Conservation (phyloP, 2,113 vertebrate genomes). For the Hydropotes inermis region DNA sequence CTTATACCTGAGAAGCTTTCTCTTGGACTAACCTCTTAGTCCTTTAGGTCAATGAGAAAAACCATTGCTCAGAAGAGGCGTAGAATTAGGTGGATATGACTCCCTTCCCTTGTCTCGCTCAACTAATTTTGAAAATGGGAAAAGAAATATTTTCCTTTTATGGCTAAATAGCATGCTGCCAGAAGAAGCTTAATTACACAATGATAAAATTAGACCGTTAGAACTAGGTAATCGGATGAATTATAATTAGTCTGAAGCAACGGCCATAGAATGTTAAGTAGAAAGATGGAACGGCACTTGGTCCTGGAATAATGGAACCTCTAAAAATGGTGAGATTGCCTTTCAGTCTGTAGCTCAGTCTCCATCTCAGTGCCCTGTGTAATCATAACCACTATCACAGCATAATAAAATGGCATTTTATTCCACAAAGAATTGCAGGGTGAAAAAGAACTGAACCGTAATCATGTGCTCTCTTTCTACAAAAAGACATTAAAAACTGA, state of each 20-base stretch:
- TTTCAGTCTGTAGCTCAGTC: constrained; percentile 28
- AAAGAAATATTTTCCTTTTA: constrained; percentile 58
- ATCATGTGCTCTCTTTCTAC: background rate
- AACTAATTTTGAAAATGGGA: constrained; percentile 26
- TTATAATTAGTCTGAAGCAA: constrained; percentile 70
- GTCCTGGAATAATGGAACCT: constrained; percentile 21
- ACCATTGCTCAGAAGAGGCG: background rate
- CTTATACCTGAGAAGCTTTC: background rate
- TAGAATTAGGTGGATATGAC: background rate
- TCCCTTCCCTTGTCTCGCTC: constrained; percentile 22
- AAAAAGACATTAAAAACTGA: background rate
- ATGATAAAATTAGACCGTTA: constrained; percentile 70
- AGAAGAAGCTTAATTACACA: constrained; percentile 65
- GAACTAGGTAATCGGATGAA: constrained; percentile 10
- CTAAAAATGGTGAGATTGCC: constrained; percentile 35
- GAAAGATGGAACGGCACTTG: constrained; percentile 11
- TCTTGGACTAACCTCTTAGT: background rate
- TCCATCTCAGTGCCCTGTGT: background rate
- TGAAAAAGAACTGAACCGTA: background rate
- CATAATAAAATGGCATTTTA: constrained; percentile 16
- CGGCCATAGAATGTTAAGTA: constrained; percentile 17
- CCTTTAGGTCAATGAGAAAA: constrained; percentile 28
- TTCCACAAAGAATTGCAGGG: background rate
- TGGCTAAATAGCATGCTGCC: background rate
- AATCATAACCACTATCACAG: background rate